phyloP scores from a whole-genome alignment of 2,888 invertebrate species.

The Coleophora flavipennella region DNA sequence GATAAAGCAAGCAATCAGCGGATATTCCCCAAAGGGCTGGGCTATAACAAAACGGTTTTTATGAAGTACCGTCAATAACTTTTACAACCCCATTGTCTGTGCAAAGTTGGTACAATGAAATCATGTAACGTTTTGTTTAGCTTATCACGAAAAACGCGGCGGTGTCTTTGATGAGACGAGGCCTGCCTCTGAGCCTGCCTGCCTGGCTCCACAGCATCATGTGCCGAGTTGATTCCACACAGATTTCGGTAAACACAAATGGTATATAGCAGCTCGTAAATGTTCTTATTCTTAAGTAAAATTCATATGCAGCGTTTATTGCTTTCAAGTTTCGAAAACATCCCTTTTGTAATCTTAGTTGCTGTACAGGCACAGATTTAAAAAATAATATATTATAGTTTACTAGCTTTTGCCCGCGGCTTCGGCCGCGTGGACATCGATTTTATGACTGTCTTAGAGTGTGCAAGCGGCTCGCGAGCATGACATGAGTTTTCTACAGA shows the following conservation, averaged over 20 bases:
- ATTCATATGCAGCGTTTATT: no score
- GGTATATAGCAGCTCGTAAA: no score
- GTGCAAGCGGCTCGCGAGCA: no score
- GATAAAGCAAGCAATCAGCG: conserved; percentile 30
- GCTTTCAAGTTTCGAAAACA: not conserved
- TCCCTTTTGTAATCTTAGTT: no score
- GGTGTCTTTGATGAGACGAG: conserved; percentile 20
- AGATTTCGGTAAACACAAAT: not conserved
- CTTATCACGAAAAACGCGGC: conserved; percentile 23
- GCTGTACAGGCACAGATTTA: no score
- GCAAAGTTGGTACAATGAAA: conserved; percentile 27
- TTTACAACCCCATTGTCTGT: conserved; percentile 46
- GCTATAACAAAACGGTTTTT: conserved; percentile 31
- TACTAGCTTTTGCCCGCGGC: no score
- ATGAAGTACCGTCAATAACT: conserved; percentile 40
- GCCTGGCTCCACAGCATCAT: not conserved
- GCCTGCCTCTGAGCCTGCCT: not conserved
- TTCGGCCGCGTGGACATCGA: no score
- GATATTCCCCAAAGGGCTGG: conserved; percentile 21
- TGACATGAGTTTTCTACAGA: no score
- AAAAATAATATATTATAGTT: no score
- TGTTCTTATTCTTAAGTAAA: no score
- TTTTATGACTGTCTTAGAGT: no score
- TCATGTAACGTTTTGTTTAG: conserved; percentile 34
- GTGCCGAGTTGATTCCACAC: not conserved